Percentiles rank a stretch among this genome's conserved stretches.
phyloP scores from a whole-genome alignment of 2,888 invertebrate genomes.

The Drosophila paranaensis region DNA sequence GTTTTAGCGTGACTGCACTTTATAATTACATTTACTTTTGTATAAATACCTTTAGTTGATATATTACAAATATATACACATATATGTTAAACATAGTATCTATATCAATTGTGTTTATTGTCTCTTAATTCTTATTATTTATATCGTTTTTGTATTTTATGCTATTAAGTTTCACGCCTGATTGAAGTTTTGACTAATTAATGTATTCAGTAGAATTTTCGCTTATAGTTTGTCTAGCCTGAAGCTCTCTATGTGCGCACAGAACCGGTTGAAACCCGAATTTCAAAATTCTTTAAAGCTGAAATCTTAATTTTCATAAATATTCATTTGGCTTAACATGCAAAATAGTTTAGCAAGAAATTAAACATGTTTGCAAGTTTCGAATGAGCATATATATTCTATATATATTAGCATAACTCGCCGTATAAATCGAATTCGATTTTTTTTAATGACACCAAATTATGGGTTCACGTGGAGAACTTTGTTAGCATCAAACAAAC shows the following conservation, averaged over 20 bases:
- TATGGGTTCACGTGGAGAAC: background rate
- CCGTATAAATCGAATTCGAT: background rate
- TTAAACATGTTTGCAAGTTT: background rate
- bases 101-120: constrained; percentile 6
- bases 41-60: constrained; percentile 26
- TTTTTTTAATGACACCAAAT: background rate
- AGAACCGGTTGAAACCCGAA: background rate
- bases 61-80: constrained; percentile 11
- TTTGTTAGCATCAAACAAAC: constrained; percentile 45
- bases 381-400: too few relatives aligned
- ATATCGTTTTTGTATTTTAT: background rate
- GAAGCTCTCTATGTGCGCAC: background rate
- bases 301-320: background rate
- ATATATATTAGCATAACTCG: background rate
- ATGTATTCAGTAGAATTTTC: background rate
- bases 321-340: constrained; percentile 1
- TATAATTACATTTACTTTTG: constrained; percentile 32
- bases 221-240: background rate
- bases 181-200: background rate
- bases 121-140: background rate
- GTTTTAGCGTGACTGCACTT: constrained; percentile 25
- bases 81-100: constrained; percentile 26
- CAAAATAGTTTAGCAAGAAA: background rate
- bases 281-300: background rate
- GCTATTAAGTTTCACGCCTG: background rate